Percentiles rank a stretch among this genome's conserved stretches.
Evolutionary conservation across 2,888 invertebrate genomes (phyloP).

Genomic region (Zaprionus obscuricornis): DNA sequence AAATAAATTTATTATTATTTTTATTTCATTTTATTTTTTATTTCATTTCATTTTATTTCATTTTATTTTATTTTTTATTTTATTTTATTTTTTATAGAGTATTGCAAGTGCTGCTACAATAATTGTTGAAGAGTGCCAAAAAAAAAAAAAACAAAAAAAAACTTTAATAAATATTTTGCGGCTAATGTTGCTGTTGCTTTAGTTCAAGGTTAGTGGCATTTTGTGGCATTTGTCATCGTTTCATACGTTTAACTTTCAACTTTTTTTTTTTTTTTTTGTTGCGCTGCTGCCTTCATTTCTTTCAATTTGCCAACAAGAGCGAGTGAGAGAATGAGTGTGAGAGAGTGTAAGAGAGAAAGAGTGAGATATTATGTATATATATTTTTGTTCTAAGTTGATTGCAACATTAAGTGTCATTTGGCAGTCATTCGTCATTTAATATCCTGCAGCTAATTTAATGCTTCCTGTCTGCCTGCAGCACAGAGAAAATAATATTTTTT

Average conservation of each 20-base stretch:
- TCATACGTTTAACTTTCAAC: constrained; percentile 59
- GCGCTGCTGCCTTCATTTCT: constrained; percentile 62
- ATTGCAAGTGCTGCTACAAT: too few relatives aligned
- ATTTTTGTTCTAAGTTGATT: constrained; percentile 59
- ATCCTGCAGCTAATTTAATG: constrained; percentile 62
- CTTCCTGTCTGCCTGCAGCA: constrained; percentile 65
- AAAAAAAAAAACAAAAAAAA: too few relatives aligned
- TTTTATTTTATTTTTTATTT: too few relatives aligned
- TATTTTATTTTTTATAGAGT: too few relatives aligned
- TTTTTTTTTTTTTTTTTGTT: not conserved
- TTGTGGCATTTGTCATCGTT: constrained; percentile 69
- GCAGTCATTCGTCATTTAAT: constrained; percentile 27
- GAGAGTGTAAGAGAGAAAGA: too few relatives aligned
- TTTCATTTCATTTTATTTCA: too few relatives aligned
- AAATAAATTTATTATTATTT: too few relatives aligned
- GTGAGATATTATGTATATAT: constrained; percentile 29
- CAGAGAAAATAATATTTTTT: too few relatives aligned
- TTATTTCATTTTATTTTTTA: too few relatives aligned
- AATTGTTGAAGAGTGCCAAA: too few relatives aligned
- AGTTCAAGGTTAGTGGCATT: constrained; percentile 32
- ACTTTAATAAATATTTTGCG: too few relatives aligned
- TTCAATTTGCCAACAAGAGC: constrained; percentile 73
- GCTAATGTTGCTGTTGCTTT: constrained; percentile 28
- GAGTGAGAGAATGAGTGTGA: too few relatives aligned
- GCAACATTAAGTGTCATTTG: constrained; percentile 66